These are phyloP conservation scores for Argentina silus DNA, from an alignment of 2,797 vertebrate genomes.

Conservation along the genomic window DNA sequence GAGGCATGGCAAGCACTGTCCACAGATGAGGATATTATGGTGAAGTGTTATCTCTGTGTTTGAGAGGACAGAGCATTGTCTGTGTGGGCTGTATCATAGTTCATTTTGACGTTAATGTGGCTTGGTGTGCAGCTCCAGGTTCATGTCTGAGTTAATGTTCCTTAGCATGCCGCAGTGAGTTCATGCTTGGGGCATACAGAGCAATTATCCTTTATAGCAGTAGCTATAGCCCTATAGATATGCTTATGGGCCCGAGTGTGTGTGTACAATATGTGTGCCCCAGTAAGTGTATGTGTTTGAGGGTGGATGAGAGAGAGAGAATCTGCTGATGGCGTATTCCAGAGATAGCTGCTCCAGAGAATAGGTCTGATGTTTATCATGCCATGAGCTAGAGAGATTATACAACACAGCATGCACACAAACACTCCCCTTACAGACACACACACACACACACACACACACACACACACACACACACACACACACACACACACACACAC, in stretches of 20 bases:
- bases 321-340: constrained; percentile 16
- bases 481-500: too few species aligned
- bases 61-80: not conserved
- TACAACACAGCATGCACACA: not conserved
- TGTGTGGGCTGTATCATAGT: not conserved
- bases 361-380: constrained; percentile 24
- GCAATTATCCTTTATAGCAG: constrained; percentile 53
- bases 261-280: not conserved
- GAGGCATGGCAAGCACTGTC: constrained; percentile 15
- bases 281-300: constrained; percentile 11
- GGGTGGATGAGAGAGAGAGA: not conserved
- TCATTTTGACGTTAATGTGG: constrained; percentile 21
- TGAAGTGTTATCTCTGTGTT: constrained; percentile 22
- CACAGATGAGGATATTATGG: constrained; percentile 12
- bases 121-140: constrained; percentile 26
- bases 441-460: not conserved
- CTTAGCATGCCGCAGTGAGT: constrained; percentile 44
- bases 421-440: not conserved
- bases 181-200: constrained; percentile 49
- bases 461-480: not conserved
- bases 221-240: constrained; percentile 45
- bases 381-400: constrained; percentile 9
- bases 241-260: constrained; percentile 19
- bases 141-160: constrained; percentile 28
- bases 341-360: not conserved